Evolutionary conservation across 2,113 vertebrate species (phyloP), one percentile per base, ranked within the genome.

Genomic region (Larimichthys crocea): DNA sequence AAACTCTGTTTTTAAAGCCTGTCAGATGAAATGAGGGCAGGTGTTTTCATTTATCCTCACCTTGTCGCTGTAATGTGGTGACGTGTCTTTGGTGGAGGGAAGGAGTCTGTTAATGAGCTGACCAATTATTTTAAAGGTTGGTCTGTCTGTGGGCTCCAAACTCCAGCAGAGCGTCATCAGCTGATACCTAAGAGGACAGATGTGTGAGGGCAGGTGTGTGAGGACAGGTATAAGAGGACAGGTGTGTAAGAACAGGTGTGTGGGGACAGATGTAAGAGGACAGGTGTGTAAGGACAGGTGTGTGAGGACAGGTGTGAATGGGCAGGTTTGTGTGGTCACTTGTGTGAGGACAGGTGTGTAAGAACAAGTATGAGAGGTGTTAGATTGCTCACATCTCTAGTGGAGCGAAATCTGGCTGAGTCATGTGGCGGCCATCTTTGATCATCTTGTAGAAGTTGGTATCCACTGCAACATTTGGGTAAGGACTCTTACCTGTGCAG

Each of bases 391-490:
- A 99, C 98, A 98, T 96, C 83, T 97, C 94, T 72, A 89, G 75
- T 2, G 97, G 96, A 17, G 97, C 96, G 0, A 96, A 98, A 19
- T 95, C 95, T 0, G 98, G 98, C 77, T 95, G 95, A n/a, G 95
- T 94, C 98, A 99, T 99, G 88, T 99, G 97, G 89, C 95, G 96
- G 2, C 98, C 98, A 59, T 96, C 94, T 92, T 97, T 97, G 83
- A 99, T 97, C 97, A 97, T 95, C 84, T 96, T 97, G 76, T 99
- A 99, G 94, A 99, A 99, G 82, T 96, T 96, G 88, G 95, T 95
- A 87, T 99, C 97, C 81, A 99, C 97, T 29, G 96, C 91, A 79
- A 98, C 91, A 44, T 97, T 97, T 0, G 98, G 98, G 69, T 99
- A 99, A 0, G 98, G 98, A 79, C 97, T 98, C 83, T 95, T 96